Evolutionary conservation across 2,797 vertebrate genomes (phyloP), one percentile per base, ranked within the genome.

Genomic region (Phaenicophaeus curvirostris): DNA sequence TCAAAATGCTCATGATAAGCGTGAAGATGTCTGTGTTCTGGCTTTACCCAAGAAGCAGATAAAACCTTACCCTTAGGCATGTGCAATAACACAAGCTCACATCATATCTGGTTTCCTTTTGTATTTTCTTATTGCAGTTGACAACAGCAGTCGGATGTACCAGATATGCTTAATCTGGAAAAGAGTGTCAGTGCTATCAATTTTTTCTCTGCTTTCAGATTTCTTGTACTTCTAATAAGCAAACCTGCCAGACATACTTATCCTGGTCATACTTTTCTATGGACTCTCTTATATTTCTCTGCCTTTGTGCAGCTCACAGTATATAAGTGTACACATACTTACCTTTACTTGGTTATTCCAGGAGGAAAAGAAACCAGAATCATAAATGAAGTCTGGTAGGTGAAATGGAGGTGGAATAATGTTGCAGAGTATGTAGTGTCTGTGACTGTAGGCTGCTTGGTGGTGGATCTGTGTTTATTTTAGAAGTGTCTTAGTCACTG

Each of bases 131-230:
- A 77, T 61, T 74, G 33, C 79, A 50, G 61, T n/a, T 93, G 89
- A 93, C 89, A 94, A 53, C 31, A 51, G 28, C 86, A 92, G 61
- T 87, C 92, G 80, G 94, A 92, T 89, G n/a, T 75, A 85, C 44
- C 62, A 83, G 91, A 89, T 87, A 71, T 2, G 10, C 46, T 95
- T 93, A 63, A 90, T 90, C 77, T 93, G 77, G 75, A 39, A 50
- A 67, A 88, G 44, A n/a, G 20, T 67, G 68, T 76, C 74, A 85
- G 54, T 15, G 18, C 18, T 66, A 90, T 79, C 41, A n/a, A 1
- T 71, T 90, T 76, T 87, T 75, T 15, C 23, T 67, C 53, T 61
- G 67, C 63, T 89, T 91, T 93, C 41, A 4, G 79, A 39, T 87
- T 92, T 77, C 50, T 21, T 90, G 71, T 61, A 28, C 53, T 74